phyloP scores from a whole-genome alignment of 2,888 invertebrate species.

The Metellina segmentata region DNA sequence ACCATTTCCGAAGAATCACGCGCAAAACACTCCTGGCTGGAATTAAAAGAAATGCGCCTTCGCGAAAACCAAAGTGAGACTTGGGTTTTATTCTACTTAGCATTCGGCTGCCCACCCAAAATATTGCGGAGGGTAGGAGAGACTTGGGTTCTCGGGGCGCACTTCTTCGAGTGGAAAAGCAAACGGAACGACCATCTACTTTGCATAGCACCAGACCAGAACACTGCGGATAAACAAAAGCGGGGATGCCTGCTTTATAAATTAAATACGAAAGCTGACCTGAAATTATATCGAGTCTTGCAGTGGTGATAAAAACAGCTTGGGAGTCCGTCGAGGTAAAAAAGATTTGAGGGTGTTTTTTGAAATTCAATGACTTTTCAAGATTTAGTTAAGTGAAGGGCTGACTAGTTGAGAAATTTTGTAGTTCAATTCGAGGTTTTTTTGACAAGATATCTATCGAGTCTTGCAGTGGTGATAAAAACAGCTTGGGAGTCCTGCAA shows the following conservation, averaged over 20 bases:
- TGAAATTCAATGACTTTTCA: too few species aligned
- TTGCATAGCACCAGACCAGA: constrained; percentile 40
- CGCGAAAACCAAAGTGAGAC: constrained; percentile 18
- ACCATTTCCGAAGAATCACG: constrained; percentile 66
- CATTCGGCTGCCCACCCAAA: constrained; percentile 37
- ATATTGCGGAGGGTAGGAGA: background rate
- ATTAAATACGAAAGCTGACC: background rate
- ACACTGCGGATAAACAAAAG: constrained; percentile 5
- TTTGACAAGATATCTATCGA: too few species aligned
- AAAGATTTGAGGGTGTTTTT: too few species aligned
- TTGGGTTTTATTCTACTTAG: constrained; percentile 54
- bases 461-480: background rate
- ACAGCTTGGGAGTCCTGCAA: background rate
- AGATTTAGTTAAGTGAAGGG: too few species aligned
- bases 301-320: background rate
- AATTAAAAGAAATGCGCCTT: constrained; percentile 59
- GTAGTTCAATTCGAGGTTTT: too few species aligned
- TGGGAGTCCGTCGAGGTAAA: background rate
- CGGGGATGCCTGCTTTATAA: background rate
- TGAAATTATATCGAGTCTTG: background rate
- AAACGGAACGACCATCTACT: constrained; percentile 40
- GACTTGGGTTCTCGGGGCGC: constrained; percentile 1
- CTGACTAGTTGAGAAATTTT: too few species aligned
- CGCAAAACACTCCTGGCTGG: constrained; percentile 48
- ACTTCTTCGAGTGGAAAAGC: constrained; percentile 38